Evolutionary conservation across 2,888 invertebrate genomes (phyloP).

Genomic region (Adelphocoris suturalis): DNA sequence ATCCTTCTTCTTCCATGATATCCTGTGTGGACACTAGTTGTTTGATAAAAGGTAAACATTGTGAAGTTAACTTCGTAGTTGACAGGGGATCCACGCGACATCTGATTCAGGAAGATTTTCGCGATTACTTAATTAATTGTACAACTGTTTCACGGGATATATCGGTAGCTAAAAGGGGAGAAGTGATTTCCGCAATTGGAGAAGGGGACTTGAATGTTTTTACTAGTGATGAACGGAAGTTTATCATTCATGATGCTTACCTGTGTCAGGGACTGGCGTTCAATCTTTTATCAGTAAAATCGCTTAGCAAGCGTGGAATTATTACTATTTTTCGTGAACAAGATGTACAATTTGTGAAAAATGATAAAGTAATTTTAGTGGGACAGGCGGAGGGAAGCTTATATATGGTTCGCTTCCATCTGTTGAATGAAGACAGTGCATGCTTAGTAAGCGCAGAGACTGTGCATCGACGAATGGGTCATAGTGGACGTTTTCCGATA

Average conservation of each 20-base stretch:
- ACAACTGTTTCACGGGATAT: no score
- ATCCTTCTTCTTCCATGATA: no score
- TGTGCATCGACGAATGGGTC: slow-evolving; percentile 6
- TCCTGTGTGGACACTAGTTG: no score
- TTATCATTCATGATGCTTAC: neutral
- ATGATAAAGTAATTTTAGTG: no score
- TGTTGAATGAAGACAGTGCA: neutral
- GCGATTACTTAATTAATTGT: neutral
- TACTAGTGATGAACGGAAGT: no score
- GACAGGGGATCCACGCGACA: slow-evolving; percentile 40
- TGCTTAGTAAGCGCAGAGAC: neutral
- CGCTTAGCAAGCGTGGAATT: neutral
- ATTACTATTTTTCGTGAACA: neutral
- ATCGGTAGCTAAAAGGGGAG: no score
- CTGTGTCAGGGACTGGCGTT: neutral
- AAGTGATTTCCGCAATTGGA: no score
- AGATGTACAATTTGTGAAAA: no score
- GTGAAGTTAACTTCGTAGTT: neutral
- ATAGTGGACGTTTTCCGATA: neutral
- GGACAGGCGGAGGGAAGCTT: no score
- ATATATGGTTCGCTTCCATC: no score
- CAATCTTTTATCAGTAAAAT: neutral
- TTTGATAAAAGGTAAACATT: no score
- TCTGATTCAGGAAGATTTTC: slow-evolving; percentile 1
- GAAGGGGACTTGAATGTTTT: no score